Conservation (phyloP, 2,888 invertebrate species). For the Lysandra coridon region DNA sequence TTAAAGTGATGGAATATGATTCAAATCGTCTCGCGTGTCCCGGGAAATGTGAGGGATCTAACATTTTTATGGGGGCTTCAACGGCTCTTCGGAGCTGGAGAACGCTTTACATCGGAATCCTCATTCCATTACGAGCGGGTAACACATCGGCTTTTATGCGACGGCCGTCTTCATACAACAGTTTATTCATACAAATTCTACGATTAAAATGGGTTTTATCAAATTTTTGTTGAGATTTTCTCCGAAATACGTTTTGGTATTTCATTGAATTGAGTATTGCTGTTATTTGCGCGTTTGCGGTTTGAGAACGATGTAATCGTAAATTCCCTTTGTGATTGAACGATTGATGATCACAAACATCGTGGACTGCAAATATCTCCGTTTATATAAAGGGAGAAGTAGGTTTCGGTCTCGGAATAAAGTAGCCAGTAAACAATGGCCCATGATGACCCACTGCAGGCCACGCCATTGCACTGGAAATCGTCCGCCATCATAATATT, state of each 20-base stretch:
- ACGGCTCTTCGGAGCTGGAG: constrained; percentile 66
- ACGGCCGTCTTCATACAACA: constrained; percentile 61
- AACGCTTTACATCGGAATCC: constrained; percentile 76
- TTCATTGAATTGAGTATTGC: neutral
- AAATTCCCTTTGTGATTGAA: neutral
- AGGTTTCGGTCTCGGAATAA: too few species aligned
- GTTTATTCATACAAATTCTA: constrained; percentile 47
- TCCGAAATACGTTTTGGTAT: neutral
- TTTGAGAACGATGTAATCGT: neutral
- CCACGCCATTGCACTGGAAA: too few species aligned
- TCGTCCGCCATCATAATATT: too few species aligned
- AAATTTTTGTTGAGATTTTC: neutral
- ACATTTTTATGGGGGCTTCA: constrained; percentile 78
- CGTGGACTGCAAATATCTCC: too few species aligned
- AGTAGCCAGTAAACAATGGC: too few species aligned
- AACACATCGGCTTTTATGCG: constrained; percentile 67
- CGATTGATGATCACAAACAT: too few species aligned
- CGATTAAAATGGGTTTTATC: constrained; percentile 35
- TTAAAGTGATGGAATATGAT: constrained; percentile 45
- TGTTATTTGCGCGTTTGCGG: neutral
- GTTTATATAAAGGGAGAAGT: too few species aligned
- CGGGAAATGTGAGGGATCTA: constrained; percentile 72
- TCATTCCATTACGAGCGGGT: constrained; percentile 72
- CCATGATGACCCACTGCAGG: too few species aligned
- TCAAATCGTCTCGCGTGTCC: constrained; percentile 48